Evolutionary conservation across 2,113 vertebrate genomes (phyloP).

Genomic region (Myrmecobius fasciatus): DNA sequence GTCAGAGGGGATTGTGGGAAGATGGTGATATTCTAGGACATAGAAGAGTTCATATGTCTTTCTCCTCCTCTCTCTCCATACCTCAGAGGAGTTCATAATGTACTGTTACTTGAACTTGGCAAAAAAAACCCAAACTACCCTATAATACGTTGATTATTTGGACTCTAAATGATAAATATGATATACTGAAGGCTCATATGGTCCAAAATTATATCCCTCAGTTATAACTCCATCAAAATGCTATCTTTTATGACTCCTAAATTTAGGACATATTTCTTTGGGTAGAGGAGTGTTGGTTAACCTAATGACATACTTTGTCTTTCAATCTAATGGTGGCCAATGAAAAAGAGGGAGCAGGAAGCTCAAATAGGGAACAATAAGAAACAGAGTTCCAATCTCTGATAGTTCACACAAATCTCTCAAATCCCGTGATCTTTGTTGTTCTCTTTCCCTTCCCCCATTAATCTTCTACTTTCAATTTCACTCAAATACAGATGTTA

Average conservation of each 20-base stretch:
- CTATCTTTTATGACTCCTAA: slow-evolving; percentile 41
- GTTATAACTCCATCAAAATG: slow-evolving; percentile 5
- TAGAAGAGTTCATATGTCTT: neutral
- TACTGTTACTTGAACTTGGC: neutral
- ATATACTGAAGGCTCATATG: no score
- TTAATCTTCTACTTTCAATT: fast-evolving
- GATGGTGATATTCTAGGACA: neutral
- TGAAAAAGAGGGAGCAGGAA: slow-evolving; percentile 26
- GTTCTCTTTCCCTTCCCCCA: slow-evolving; percentile 13
- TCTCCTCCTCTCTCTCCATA: neutral
- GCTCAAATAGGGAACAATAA: slow-evolving; percentile 57
- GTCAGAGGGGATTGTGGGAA: neutral
- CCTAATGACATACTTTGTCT: slow-evolving; percentile 57
- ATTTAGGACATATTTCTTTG: slow-evolving; percentile 10
- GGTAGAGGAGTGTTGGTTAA: slow-evolving; percentile 38
- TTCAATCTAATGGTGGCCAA: slow-evolving; percentile 56
- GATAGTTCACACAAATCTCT: slow-evolving; percentile 1
- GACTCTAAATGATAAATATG: neutral
- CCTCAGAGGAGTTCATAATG: neutral
- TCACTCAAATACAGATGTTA: neutral
- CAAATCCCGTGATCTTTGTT: neutral
- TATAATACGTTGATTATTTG: neutral
- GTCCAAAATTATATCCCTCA: neutral
- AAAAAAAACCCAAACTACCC: neutral
- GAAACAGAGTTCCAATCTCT: slow-evolving; percentile 46